A percentile compares a stretch with the other conserved stretches of the same genome.
Evolutionary conservation across 2,888 invertebrate species (phyloP).

Genomic region (Acanthococcus lagerstroemiae): DNA sequence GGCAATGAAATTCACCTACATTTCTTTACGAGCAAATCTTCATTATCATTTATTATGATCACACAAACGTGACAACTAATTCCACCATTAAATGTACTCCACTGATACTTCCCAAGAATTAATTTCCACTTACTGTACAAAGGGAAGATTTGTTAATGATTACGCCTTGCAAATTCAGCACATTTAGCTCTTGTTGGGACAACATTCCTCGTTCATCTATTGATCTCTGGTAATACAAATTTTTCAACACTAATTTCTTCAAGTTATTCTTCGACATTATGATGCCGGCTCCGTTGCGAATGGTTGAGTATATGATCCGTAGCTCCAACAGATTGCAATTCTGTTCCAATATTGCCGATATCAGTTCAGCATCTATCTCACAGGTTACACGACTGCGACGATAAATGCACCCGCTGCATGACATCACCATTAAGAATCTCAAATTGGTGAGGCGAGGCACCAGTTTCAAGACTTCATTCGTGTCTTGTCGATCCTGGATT

Average conservation of each 20-base stretch:
- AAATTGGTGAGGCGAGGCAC: conserved; percentile 8
- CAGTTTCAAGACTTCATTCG: conserved; percentile 16
- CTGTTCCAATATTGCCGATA: conserved; percentile 20
- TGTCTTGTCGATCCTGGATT: conserved; percentile 7
- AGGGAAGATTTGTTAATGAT: conserved; percentile 10
- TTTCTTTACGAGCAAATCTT: no score
- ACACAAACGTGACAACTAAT: no score
- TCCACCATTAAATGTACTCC: no score
- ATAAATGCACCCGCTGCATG: conserved; percentile 5
- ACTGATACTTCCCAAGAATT: background rate
- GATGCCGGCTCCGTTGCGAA: background rate
- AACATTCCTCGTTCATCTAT: conserved; percentile 10
- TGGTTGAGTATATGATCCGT: conserved; percentile 9
- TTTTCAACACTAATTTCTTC: conserved; percentile 15
- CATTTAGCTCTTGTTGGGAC: background rate
- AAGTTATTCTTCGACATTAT: background rate
- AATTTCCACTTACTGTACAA: background rate
- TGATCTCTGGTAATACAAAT: conserved; percentile 10
- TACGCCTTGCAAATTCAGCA: conserved; percentile 18
- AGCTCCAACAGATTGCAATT: background rate
- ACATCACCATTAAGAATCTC: background rate
- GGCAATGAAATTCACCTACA: no score
- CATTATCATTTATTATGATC: no score
- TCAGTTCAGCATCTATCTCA: conserved; percentile 12
- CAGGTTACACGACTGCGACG: background rate